Evolutionary conservation across 2,113 vertebrate species (phyloP), one percentile per base, ranked within the genome.

Genomic region (Promerops cafer): DNA sequence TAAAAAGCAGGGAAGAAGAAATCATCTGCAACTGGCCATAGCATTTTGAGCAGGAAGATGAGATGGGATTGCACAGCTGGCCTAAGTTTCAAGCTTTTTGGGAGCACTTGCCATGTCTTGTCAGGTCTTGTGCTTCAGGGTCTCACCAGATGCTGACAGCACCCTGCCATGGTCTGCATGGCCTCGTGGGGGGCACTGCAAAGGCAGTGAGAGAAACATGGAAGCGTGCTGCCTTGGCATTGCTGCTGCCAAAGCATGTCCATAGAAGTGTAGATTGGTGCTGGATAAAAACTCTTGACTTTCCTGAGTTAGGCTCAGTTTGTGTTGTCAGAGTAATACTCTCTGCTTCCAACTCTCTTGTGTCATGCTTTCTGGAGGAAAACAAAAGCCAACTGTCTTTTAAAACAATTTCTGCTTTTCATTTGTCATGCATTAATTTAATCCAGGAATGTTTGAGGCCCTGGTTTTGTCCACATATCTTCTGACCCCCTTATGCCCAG

Each of bases 171-270:
- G 8, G n/a, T 54, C 60, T 66, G 24, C 0, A 1, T 57, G 30
- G n/a, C 13, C 16, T 39, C 7, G 20, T 6, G 11, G 39, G 33
- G 24, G 21, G 7, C 30, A 17, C 27, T 23, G 28, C 40, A 61
- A 47, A 30, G 26, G 37, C 21, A 44, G 14, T 0, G 6, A 63
- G 52, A 65, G n/a, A 22, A 57, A 31, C 11, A 16, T 10, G 49
- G 22, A 26, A 44, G 11, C 0, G 3, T 57, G 61, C 60, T 12
- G 23, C 16, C 13, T 9, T 6, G 0, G 1, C 3, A 0, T 9
- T 75, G 65, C 57, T 50, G 60, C 52, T 78, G 65, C 71, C 4
- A 11, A 68, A 90, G 35, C 30, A 26, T 0, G 2, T 23, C 12
- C 11, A 20, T 4, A 17, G 3, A 59, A 33, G 11, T 8, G 13